These are phyloP conservation scores for Stichodactyla helianthus DNA, from an alignment of 64 coral and sea anemone genomes.

Conservation along the genomic window DNA sequence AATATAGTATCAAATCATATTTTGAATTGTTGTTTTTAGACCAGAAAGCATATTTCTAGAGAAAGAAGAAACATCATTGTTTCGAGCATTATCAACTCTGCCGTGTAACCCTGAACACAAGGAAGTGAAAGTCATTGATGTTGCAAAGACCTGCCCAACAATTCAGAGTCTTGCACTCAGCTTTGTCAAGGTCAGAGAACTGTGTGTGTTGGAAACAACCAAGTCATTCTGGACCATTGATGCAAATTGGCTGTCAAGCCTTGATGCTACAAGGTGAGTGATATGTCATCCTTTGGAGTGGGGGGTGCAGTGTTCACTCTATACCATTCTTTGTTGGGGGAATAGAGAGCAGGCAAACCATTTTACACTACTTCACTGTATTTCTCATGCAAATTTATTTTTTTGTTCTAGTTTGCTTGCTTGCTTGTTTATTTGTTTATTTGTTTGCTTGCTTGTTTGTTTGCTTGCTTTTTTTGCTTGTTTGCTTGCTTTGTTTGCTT, in stretches of 20 bases:
- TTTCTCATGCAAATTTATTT: too few relatives aligned
- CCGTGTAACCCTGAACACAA: slow-evolving; percentile 73
- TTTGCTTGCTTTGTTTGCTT: too few relatives aligned
- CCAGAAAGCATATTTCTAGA: slow-evolving; percentile 93
- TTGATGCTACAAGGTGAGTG: slow-evolving; percentile 68
- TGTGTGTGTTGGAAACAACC: slow-evolving; percentile 84
- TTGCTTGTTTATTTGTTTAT: too few relatives aligned
- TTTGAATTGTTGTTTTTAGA: slow-evolving; percentile 39
- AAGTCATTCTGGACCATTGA: slow-evolving; percentile 89
- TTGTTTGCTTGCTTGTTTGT: too few relatives aligned
- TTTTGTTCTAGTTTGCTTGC: too few relatives aligned
- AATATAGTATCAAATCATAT: background rate
- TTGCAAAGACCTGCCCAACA: slow-evolving; percentile 64
- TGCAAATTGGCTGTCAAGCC: slow-evolving; percentile 78
- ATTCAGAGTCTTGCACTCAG: slow-evolving; percentile 65
- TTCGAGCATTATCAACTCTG: slow-evolving; percentile 62
- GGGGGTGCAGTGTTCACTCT: too few relatives aligned
- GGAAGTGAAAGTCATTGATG: slow-evolving; percentile 70
- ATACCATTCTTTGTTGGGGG: too few relatives aligned
- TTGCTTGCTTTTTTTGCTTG: too few relatives aligned
- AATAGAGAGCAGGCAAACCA: too few relatives aligned
- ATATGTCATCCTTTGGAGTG: background rate
- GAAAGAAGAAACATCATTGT: slow-evolving; percentile 90
- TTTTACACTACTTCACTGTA: too few relatives aligned
- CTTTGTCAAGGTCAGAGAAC: slow-evolving; percentile 54